Percentiles rank a stretch among this genome's conserved stretches.
Conservation (phyloP, 1,140 invertebrate genomes). For the Drosophila athabasca region DNA sequence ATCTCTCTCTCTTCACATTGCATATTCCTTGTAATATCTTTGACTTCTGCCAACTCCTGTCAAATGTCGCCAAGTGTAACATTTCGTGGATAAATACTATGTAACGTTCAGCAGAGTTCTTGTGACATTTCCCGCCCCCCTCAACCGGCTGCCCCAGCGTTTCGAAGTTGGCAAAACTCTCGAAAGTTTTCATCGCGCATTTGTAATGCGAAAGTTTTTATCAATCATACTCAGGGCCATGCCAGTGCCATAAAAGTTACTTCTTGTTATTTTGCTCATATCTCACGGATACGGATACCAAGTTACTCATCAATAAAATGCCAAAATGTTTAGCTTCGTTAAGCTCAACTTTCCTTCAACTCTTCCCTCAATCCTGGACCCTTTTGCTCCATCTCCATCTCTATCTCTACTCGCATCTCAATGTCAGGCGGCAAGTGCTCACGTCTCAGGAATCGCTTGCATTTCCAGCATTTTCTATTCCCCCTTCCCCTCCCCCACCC, state of each 20-base stretch:
- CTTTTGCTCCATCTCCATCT: slow-evolving; percentile 4
- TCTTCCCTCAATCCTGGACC: not conserved
- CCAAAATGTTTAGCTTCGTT: slow-evolving; percentile 36
- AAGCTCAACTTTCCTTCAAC: slow-evolving; percentile 37
- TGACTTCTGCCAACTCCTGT: not conserved
- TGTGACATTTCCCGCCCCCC: slow-evolving; percentile 1
- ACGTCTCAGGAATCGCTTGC: slow-evolving; percentile 15
- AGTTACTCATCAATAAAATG: slow-evolving; percentile 41
- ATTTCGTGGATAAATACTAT: slow-evolving; percentile 3
- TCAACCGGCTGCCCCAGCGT: no score
- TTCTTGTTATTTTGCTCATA: slow-evolving; percentile 3
- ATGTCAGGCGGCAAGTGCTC: slow-evolving; percentile 27
- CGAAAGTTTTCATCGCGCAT: slow-evolving; percentile 19
- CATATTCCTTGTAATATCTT: not conserved
- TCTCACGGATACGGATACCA: slow-evolving; percentile 1
- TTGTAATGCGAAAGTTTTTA: slow-evolving; percentile 32
- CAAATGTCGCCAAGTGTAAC: not conserved
- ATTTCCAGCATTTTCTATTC: not conserved
- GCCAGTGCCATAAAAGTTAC: slow-evolving; percentile 21
- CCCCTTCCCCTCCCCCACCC: not conserved
- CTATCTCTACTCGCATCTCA: slow-evolving; percentile 5
- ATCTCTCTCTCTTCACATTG: no score
- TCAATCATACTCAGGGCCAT: slow-evolving; percentile 38
- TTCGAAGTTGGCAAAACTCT: slow-evolving; percentile 13
- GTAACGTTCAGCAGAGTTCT: slow-evolving; percentile 7